phyloP scores from a whole-genome alignment of 23 tunicate genomes.

The Aplidium turbinatum region DNA sequence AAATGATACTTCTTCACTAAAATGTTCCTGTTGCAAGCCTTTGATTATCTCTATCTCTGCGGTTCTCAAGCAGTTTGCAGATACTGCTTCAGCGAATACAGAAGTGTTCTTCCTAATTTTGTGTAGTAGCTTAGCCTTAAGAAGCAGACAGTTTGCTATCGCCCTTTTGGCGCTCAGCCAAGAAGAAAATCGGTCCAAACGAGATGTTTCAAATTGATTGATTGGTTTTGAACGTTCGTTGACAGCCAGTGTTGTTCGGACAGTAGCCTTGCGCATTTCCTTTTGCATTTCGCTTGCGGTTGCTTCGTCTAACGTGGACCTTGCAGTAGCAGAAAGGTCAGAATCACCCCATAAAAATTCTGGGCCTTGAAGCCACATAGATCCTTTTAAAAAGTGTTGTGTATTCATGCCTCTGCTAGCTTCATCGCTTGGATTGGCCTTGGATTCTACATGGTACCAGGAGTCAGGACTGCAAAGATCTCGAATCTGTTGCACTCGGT shows the following conservation, averaged over 20 bases:
- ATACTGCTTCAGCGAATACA: neutral
- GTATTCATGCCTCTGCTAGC: slow-evolving; percentile 6
- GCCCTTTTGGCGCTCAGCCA: neutral
- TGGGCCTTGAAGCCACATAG: slow-evolving; percentile 9
- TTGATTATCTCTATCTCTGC: neutral
- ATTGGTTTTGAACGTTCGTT: neutral
- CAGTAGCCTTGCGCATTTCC: slow-evolving; percentile 20
- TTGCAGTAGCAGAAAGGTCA: neutral
- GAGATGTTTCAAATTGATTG: neutral
- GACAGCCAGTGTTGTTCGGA: neutral
- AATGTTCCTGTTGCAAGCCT: neutral
- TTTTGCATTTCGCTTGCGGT: neutral
- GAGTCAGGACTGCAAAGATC: slow-evolving; percentile 11
- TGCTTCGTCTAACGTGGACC: neutral
- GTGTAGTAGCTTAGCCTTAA: neutral
- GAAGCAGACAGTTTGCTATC: neutral
- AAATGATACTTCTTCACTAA: neutral
- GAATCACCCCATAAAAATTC: neutral
- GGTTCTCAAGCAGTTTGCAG: neutral
- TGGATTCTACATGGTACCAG: slow-evolving; percentile 7
- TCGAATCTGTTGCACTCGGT: slow-evolving; percentile 29
- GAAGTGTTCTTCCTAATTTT: neutral
- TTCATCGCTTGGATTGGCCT: slow-evolving; percentile 8
- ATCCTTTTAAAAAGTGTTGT: neutral
- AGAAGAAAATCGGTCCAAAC: slow-evolving; percentile 3